Evolutionary conservation across 2,113 vertebrate species (phyloP).

Genomic region (Marmota monax): DNA sequence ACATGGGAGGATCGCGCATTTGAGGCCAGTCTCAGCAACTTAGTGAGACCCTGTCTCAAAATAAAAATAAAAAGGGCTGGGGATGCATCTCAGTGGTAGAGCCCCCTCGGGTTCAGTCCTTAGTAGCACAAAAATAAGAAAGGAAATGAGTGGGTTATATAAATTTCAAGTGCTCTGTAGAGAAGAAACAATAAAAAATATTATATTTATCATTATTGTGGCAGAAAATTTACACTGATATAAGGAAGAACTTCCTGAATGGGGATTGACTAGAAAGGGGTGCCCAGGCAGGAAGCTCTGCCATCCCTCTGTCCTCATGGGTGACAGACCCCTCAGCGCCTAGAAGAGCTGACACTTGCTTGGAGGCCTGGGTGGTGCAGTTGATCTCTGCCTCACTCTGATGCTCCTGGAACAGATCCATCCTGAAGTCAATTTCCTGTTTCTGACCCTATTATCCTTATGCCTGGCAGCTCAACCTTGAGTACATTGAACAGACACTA

Average conservation of each 20-base stretch:
- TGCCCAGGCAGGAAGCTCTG: not conserved
- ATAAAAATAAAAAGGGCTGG: too few relatives aligned
- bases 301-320: fast-evolving
- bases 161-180: not conserved
- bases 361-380: fast-evolving
- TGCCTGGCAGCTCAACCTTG: not conserved
- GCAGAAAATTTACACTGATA: not conserved
- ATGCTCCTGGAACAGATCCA: not conserved
- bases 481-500: not conserved
- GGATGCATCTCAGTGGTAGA: too few relatives aligned
- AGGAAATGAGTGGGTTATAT: not conserved
- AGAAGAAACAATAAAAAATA: conserved; percentile 28
- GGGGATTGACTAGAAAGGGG: not conserved
- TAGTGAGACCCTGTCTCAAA: too few relatives aligned
- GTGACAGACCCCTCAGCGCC: not conserved
- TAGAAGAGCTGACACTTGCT: not conserved
- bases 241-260: not conserved
- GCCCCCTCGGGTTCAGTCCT: too few relatives aligned
- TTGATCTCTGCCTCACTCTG: not conserved
- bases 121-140: too few relatives aligned
- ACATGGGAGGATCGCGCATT: too few relatives aligned
- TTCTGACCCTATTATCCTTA: conserved; percentile 12
- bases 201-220: not conserved
- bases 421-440: not conserved
- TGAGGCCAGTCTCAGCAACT: too few relatives aligned